These are phyloP conservation scores for Chaenocephalus aceratus DNA, from an alignment of 2,113 vertebrate genomes.

Conservation along the genomic window DNA sequence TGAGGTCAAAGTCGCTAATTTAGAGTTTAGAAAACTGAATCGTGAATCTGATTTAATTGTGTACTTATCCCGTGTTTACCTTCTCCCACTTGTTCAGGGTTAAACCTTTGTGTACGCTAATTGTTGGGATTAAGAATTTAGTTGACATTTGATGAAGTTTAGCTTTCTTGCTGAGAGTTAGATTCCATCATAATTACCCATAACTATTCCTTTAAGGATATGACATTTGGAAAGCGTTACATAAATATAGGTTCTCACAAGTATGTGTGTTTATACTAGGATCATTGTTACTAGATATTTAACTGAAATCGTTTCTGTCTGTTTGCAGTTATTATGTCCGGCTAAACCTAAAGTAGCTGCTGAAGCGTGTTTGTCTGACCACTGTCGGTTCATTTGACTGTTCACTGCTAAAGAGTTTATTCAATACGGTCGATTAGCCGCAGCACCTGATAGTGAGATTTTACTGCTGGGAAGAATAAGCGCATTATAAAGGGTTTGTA, in stretches of 20 bases:
- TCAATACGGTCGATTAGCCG: background rate
- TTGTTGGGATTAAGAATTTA: background rate
- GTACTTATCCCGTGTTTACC: constrained; percentile 4
- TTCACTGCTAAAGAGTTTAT: constrained; percentile 11
- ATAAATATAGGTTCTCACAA: background rate
- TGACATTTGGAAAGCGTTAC: background rate
- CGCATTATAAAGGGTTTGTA: background rate
- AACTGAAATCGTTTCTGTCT: constrained; percentile 45
- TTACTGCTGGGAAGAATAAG: background rate
- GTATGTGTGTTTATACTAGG: constrained; percentile 20
- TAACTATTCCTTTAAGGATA: background rate
- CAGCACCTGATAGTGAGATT: constrained; percentile 8
- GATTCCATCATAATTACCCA: background rate
- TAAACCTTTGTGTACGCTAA: background rate
- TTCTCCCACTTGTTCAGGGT: background rate
- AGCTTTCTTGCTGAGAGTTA: background rate
- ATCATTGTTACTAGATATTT: constrained; percentile 42
- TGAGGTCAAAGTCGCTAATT: constrained; percentile 34
- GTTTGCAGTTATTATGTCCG: background rate
- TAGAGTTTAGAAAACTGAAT: constrained; percentile 14
- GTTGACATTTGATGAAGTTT: background rate
- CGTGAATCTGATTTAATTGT: constrained; percentile 15
- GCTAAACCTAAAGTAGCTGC: constrained; percentile 3
- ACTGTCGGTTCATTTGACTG: background rate
- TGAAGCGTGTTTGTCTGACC: constrained; percentile 24